Evolutionary conservation across 2,888 invertebrate species (phyloP).

Genomic region (Hecatera dysodea): DNA sequence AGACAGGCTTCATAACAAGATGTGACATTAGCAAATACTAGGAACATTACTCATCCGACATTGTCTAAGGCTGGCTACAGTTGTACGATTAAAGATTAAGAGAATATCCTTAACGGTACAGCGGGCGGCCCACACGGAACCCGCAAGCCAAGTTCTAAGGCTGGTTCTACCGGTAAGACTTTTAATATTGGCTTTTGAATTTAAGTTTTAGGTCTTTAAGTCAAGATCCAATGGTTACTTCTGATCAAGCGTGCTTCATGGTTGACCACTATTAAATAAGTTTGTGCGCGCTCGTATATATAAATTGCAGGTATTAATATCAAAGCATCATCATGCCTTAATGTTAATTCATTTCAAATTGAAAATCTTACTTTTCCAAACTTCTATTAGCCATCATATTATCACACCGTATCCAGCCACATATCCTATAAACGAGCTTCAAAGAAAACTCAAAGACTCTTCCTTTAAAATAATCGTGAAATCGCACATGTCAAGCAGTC

Average conservation of each 20-base stretch:
- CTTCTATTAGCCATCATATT: too few species aligned
- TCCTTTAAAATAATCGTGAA: conserved; percentile 36
- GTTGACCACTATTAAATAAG: too few species aligned
- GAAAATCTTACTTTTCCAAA: too few species aligned
- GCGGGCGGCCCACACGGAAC: conserved; percentile 80
- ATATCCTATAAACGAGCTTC: not conserved
- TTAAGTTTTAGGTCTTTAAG: too few species aligned
- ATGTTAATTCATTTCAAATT: too few species aligned
- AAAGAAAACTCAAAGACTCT: not conserved
- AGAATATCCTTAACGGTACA: conserved; percentile 86
- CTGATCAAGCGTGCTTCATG: too few species aligned
- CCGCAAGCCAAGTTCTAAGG: conserved; percentile 56
- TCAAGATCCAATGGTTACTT: too few species aligned
- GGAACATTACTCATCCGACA: conserved; percentile 83
- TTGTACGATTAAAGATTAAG: conserved; percentile 86
- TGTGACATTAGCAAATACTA: conserved; percentile 83
- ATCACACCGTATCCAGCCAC: too few species aligned
- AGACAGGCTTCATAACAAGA: conserved; percentile 72
- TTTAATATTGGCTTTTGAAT: not conserved
- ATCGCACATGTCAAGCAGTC: conserved; percentile 64
- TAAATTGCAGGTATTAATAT: too few species aligned
- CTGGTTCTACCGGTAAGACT: conserved; percentile 26
- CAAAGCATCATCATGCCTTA: too few species aligned
- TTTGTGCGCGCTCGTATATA: too few species aligned
- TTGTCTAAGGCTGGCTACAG: conserved; percentile 82